These are phyloP conservation scores for Pandion haliaetus DNA, from an alignment of 2,113 vertebrate genomes.

Conservation along the genomic window DNA sequence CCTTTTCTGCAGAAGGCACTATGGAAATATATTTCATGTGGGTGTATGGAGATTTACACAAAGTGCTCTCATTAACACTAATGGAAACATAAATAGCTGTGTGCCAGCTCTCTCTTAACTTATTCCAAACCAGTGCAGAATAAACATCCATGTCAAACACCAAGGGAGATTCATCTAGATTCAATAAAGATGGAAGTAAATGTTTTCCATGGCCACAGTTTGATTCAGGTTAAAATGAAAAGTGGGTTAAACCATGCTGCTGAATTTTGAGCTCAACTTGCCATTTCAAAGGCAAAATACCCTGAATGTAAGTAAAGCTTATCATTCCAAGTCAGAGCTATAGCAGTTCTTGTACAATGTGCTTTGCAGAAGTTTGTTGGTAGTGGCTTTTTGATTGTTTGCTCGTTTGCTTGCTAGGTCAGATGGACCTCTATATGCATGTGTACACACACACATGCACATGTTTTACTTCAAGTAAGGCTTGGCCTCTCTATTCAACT, in stretches of 20 bases:
- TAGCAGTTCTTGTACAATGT: background rate
- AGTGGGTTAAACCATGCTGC: background rate
- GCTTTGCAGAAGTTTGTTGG: background rate
- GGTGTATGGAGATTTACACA: background rate
- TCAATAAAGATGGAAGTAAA: background rate
- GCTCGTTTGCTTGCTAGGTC: background rate
- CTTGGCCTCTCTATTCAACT: background rate
- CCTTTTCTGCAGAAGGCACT: background rate
- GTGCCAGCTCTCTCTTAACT: background rate
- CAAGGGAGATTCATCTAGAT: background rate
- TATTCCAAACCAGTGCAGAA: background rate
- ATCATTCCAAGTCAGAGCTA: background rate
- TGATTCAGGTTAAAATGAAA: background rate
- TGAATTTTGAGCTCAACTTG: background rate
- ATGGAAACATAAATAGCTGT: background rate
- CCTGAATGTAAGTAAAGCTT: background rate
- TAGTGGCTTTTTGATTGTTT: background rate
- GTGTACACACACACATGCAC: background rate
- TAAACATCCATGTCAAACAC: constrained; percentile 13
- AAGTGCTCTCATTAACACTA: background rate
- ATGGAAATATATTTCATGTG: background rate
- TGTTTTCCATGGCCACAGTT: background rate
- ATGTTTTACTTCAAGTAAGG: background rate
- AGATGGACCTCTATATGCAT: background rate
- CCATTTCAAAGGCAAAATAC: background rate